A percentile compares a stretch with the other conserved stretches of the same genome.
Evolutionary conservation across 2,888 invertebrate genomes (phyloP).

Genomic region (Cybosia mesomella): DNA sequence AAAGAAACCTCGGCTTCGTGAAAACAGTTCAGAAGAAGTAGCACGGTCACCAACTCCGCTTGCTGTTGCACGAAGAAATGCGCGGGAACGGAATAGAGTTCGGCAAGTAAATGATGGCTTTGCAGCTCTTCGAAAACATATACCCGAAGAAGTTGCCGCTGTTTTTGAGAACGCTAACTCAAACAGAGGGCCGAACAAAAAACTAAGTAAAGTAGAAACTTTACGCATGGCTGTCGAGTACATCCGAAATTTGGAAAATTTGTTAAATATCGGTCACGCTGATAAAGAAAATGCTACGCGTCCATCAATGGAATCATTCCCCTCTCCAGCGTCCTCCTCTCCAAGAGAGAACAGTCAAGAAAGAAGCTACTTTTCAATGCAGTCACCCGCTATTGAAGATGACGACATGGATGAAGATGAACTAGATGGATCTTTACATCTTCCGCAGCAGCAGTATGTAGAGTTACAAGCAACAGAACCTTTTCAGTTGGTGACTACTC

Average conservation of each 20-base stretch:
- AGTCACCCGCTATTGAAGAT: constrained; percentile 80
- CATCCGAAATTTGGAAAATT: constrained; percentile 92
- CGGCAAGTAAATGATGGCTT: constrained; percentile 97
- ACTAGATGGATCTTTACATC: constrained; percentile 75
- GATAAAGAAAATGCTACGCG: constrained; percentile 82
- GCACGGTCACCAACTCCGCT: constrained; percentile 90
- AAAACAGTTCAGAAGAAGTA: constrained; percentile 79
- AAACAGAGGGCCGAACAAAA: constrained; percentile 90
- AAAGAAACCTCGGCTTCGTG: constrained; percentile 74
- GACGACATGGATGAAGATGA: constrained; percentile 83
- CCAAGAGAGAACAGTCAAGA: constrained; percentile 85
- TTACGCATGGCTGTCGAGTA: constrained; percentile 96
- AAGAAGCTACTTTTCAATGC: constrained; percentile 80
- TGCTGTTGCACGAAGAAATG: constrained; percentile 95
- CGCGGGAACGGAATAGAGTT: constrained; percentile 96
- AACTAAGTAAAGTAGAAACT: constrained; percentile 95
- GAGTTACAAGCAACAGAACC: constrained; percentile 87
- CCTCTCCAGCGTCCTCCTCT: constrained; percentile 84
- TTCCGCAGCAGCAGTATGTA: constrained; percentile 87
- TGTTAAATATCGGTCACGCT: constrained; percentile 90
- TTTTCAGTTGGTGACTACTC: constrained; percentile 88
- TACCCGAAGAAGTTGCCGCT: constrained; percentile 93
- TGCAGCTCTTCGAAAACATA: constrained; percentile 94
- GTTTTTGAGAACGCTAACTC: constrained; percentile 89
- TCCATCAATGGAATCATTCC: constrained; percentile 81